phyloP scores from a whole-genome alignment of 2,888 invertebrate species.

The Dolichomitus sp. region DNA sequence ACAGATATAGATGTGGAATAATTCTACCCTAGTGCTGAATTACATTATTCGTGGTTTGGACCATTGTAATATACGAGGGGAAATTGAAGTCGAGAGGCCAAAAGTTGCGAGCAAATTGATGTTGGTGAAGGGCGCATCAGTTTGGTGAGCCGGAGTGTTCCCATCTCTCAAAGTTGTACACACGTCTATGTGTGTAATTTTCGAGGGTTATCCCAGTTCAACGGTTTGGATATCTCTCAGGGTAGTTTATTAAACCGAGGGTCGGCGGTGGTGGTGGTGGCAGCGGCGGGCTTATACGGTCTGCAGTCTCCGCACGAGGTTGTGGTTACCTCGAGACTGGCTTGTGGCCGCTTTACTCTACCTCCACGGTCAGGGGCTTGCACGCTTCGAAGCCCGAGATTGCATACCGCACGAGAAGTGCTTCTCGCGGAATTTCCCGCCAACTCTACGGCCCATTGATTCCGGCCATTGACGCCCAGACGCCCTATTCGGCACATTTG shows the following conservation, averaged over 20 bases:
- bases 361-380: constrained; percentile 37
- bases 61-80: background rate
- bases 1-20: background rate
- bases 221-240: constrained; percentile 34
- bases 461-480: constrained; percentile 37
- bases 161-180: constrained; percentile 11
- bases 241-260: constrained; percentile 46
- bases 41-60: background rate
- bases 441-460: constrained; percentile 39
- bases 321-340: constrained; percentile 52
- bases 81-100: constrained; percentile 17
- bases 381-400: constrained; percentile 37
- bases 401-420: constrained; percentile 27
- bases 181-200: constrained; percentile 24
- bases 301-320: constrained; percentile 17
- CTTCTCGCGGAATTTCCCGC: constrained; percentile 7
- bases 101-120: constrained; percentile 27
- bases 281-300: constrained; percentile 26
- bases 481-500: constrained; percentile 17
- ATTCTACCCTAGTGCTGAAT: background rate
- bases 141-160: background rate
- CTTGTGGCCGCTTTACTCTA: constrained; percentile 51
- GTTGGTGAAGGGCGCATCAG: constrained; percentile 31
- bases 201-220: constrained; percentile 19
- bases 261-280: constrained; percentile 24